A percentile compares a stretch with the other conserved stretches of the same genome.
Evolutionary conservation across 2,888 invertebrate genomes (phyloP).

Genomic region (Cremastobaeus sp.): DNA sequence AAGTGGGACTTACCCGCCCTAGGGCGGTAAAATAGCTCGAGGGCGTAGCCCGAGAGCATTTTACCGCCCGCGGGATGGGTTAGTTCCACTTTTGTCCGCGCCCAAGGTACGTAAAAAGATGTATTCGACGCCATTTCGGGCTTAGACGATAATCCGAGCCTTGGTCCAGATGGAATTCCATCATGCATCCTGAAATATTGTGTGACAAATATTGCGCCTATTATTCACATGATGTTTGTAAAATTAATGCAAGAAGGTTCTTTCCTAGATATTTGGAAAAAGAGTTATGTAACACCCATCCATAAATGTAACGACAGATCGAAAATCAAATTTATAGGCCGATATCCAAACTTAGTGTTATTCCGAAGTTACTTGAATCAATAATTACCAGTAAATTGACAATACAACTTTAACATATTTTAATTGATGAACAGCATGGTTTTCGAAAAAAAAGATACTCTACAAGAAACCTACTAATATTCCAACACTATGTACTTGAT

Average conservation of each 20-base stretch:
- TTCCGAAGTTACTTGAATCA: background rate
- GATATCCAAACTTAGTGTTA: background rate
- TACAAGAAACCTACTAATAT: background rate
- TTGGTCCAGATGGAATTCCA: background rate
- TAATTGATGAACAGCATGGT: background rate
- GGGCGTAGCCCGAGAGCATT: no score
- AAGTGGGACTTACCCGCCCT: no score
- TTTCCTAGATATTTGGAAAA: background rate
- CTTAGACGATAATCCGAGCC: background rate
- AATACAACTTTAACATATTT: background rate
- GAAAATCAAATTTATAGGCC: background rate
- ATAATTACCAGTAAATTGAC: background rate
- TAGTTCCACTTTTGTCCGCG: no score
- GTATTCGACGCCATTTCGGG: background rate
- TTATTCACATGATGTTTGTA: background rate
- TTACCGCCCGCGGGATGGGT: no score
- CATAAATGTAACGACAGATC: conserved; percentile 1
- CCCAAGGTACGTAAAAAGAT: background rate
- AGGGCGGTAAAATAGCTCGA: no score
- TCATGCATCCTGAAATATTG: background rate
- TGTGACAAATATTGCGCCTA: background rate
- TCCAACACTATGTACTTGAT: background rate
- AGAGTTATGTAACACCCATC: background rate
- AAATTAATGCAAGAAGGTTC: background rate
- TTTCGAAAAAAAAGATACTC: background rate